phyloP scores from a whole-genome alignment of 2,888 invertebrate species.

The Rhagophthalmus giganteus region DNA sequence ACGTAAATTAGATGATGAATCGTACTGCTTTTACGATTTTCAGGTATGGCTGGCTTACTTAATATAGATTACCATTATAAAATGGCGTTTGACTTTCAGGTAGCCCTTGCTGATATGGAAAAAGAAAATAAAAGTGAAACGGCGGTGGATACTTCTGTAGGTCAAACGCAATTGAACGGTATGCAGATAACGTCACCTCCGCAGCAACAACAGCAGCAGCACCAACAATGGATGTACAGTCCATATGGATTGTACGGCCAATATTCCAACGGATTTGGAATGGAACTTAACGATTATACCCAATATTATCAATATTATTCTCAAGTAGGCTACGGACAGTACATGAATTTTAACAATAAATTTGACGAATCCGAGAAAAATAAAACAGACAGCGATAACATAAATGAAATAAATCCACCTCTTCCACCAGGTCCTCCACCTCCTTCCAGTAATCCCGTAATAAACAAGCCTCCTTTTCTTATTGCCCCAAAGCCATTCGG shows the following conservation, averaged over 20 bases:
- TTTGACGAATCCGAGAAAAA: constrained; percentile 38
- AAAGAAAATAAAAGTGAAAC: constrained; percentile 17
- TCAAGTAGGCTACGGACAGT: constrained; percentile 39
- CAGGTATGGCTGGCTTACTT: constrained; percentile 11
- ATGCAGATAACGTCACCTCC: constrained; percentile 6
- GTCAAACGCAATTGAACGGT: constrained; percentile 10
- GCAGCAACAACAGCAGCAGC: constrained; percentile 5
- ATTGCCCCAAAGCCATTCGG: constrained; percentile 54
- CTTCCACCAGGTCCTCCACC: constrained; percentile 64
- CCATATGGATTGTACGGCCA: constrained; percentile 36
- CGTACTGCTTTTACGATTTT: constrained; percentile 20
- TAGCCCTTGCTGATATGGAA: constrained; percentile 22
- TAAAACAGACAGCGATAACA: constrained; percentile 30
- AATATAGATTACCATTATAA: background rate
- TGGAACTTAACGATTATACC: constrained; percentile 48
- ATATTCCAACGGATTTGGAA: constrained; percentile 28
- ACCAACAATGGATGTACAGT: constrained; percentile 34
- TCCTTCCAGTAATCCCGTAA: constrained; percentile 49
- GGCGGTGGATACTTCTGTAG: constrained; percentile 1
- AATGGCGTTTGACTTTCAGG: constrained; percentile 13
- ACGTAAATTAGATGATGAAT: constrained; percentile 20
- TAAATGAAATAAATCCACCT: constrained; percentile 57
- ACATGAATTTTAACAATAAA: constrained; percentile 47
- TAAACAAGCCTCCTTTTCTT: constrained; percentile 51
- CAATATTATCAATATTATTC: constrained; percentile 57